phyloP scores from a whole-genome alignment of 2,797 vertebrate genomes.

The Muscicapa comitata region DNA sequence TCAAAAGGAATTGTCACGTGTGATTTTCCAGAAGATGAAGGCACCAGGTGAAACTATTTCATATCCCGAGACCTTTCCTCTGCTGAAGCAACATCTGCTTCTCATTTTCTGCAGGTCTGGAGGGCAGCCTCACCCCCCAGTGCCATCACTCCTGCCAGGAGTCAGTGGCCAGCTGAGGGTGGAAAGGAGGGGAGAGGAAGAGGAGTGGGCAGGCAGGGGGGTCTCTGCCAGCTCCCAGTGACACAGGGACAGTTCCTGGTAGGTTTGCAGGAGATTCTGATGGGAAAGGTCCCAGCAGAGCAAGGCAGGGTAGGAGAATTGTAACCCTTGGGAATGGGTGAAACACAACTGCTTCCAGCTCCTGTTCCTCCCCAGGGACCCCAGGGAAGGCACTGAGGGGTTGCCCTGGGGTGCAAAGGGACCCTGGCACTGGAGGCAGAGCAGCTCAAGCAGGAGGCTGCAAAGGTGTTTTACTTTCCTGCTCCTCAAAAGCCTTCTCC shows the following conservation, averaged over 20 bases:
- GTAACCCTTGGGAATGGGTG: not conserved
- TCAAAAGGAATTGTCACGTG: constrained; percentile 47
- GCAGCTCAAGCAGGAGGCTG: not conserved
- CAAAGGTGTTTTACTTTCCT: fast-evolving
- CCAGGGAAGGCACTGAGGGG: not conserved
- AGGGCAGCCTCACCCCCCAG: not conserved
- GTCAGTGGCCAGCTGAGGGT: not conserved
- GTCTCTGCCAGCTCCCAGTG: not conserved
- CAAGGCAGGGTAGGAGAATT: fast-evolving
- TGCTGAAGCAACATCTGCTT: constrained; percentile 43
- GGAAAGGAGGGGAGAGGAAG: not conserved
- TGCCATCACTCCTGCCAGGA: not conserved
- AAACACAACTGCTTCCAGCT: not conserved
- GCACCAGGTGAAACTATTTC: constrained; percentile 60
- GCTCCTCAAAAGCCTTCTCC: not conserved
- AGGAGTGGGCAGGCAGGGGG: not conserved
- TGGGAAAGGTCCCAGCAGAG: not conserved
- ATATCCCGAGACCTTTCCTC: constrained; percentile 39
- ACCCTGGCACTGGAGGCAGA: not conserved
- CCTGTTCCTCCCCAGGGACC: not conserved
- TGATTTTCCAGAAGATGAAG: constrained; percentile 55
- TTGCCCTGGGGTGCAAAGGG: not conserved
- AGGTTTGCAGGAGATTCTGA: not conserved
- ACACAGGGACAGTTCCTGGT: fast-evolving
- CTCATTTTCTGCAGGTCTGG: not conserved